Evolutionary conservation across 2,797 vertebrate species (phyloP), one percentile per base, ranked within the genome.

Genomic region (Meda fulgida): DNA sequence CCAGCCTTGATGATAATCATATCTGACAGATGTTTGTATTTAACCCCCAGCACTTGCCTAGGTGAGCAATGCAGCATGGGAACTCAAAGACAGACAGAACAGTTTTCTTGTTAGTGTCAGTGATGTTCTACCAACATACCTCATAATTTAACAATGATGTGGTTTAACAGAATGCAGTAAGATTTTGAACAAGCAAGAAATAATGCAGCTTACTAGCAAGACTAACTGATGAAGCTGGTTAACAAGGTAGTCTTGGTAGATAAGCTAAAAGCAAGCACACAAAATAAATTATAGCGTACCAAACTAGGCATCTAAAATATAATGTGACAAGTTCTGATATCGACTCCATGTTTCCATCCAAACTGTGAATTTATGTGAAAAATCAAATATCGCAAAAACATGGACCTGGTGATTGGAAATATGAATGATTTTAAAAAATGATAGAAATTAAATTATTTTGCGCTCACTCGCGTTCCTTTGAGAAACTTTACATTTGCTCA

Each of bases 11-110:
- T 75, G 58, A 75, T 38, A 34, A 83, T 76, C 40, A 21, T 67
- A 76, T 76, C 72, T 53, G 81, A 76, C 43, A 76, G 58, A 75
- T 76, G 81, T 76, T 83, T 67, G 43, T 67, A 36, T 83, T 75
- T 51, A 38, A 60, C 71, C 31, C 23, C 14, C 21, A 48, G 75
- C 81, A 80, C 69, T 69, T 86, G 9, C 60, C 43, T 43, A 83
- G 10, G 81, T 10, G 16, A 83, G 31, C 55, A 36, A 75, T 31
- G 51, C 79, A 29, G n/a, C 48, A 26, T 40, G 21, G n/a, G 26
- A 72, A 18, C 34, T 46, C 80, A 58, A n/a, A 38, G 1, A 10
- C 4, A 69, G 23, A 31, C 43, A 69, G 23, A 67, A 51, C 40
- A 19, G 3, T 31, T 65, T 8, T 31, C 29, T 8, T 65, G 14